These are phyloP conservation scores for Squalus acanthias DNA, from an alignment of 2,797 vertebrate species.

Conservation along the genomic window DNA sequence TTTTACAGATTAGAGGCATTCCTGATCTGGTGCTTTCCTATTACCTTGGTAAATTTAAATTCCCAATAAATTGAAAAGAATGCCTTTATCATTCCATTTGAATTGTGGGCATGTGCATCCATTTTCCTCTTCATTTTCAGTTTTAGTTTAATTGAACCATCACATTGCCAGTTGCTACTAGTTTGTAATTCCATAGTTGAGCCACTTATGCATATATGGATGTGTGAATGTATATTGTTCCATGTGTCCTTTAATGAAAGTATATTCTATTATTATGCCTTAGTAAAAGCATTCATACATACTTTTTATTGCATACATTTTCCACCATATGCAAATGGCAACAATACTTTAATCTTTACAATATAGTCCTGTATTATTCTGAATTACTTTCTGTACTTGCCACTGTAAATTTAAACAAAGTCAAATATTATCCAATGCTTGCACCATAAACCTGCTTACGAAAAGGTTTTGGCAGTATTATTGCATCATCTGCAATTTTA, in stretches of 20 bases:
- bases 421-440: not conserved
- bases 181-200: not conserved
- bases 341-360: not conserved
- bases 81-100: not conserved
- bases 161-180: not conserved
- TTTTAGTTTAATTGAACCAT: not conserved
- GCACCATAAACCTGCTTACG: not conserved
- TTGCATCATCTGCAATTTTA: not conserved
- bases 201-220: not conserved
- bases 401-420: not conserved
- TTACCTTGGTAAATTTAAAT: not conserved
- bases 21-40: not conserved
- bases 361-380: not conserved
- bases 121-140: not conserved
- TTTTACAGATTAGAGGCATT: not conserved
- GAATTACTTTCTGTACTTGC: not conserved
- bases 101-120: not conserved
- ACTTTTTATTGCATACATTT: not conserved
- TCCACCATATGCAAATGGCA: not conserved
- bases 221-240: not conserved
- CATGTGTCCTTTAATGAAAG: not conserved
- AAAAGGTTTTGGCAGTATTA: not conserved
- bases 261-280: not conserved
- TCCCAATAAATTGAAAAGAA: not conserved
- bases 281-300: not conserved